Conservation (phyloP, 2,113 vertebrate species). For the Galbula dea region DNA sequence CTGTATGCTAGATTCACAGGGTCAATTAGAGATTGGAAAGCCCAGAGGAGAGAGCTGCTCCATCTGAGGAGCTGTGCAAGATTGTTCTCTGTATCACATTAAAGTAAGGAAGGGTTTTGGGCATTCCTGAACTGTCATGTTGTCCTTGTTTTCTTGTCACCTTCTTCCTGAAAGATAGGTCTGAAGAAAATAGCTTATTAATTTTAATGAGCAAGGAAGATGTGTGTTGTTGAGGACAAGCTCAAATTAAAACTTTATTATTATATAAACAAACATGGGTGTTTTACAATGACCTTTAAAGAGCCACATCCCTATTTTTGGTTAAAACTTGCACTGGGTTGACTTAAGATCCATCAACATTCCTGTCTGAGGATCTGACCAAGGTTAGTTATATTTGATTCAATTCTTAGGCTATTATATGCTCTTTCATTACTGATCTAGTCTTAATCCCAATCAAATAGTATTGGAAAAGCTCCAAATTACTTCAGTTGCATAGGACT, state of each 20-base stretch:
- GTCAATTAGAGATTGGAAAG: slow-evolving; percentile 7
- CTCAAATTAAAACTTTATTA: not conserved
- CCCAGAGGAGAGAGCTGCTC: not conserved
- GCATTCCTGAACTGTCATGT: not conserved
- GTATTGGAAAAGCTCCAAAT: slow-evolving; percentile 23
- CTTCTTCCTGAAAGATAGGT: not conserved
- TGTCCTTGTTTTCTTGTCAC: not conserved
- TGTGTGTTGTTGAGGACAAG: not conserved
- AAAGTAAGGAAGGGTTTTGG: not conserved
- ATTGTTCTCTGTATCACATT: not conserved
- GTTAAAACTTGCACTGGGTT: not conserved
- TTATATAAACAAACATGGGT: not conserved
- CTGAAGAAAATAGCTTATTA: not conserved
- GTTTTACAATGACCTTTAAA: not conserved
- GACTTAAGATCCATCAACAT: not conserved
- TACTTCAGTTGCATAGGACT: not conserved
- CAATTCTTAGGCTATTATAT: not conserved
- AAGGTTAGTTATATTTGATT: not conserved
- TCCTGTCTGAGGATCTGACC: not conserved
- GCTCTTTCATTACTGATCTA: not conserved
- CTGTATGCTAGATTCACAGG: slow-evolving; percentile 10
- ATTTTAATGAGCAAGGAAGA: slow-evolving; percentile 9
- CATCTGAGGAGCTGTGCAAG: not conserved
- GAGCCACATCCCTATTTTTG: not conserved
- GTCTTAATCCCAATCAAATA: not conserved